Base-by-base conservation (phyloP, 2,113 vertebrate species). In the Melanotaenia duboulayi region DNA sequence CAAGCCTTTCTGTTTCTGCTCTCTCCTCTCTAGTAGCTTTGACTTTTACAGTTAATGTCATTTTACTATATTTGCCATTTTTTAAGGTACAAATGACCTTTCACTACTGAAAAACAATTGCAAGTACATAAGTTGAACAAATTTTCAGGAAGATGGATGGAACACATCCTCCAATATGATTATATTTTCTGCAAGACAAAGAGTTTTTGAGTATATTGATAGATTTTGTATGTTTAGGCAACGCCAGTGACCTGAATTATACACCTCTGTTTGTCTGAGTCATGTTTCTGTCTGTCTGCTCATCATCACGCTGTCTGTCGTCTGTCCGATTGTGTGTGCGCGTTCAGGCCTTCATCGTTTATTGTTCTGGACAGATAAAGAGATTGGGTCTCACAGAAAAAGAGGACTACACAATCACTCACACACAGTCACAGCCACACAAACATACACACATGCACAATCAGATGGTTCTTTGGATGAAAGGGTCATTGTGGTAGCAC, bases 321-420 rank as follows among this genome's bases (percentile, higher is more conserved):
- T 77, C 25, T 55, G 20, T 61, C 20, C 23, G 7, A 44, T 65
- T 58, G 70, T 48, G 72, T 84, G 71, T 77, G 66, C 63, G 84
- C 89, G 87, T 87, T 88, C 88, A 90, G 94, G 90, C 91, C 81
- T 96, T 94, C 95, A 95, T 95, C 93, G 94, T 72, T 92, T 94
- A 96, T 97, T 97, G 96, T 97, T 88, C 87, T 58, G 65, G 81
- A 86, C 91, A 77, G 94, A 97, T 96, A 96, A 96, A 97, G 95
- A 96, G 95, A 94, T 96, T 93, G 95, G 94, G 81, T 80, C 67
- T 87, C 92, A 78, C 87, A 96, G 95, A 95, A 25, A 58, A 95
- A 94, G 94, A 95, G 93, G 84, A 88, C 93, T 51, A 20, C 60
- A n/a, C 63, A 70, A 70, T 70, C 44, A 76, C 65, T 62, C 65